A percentile compares a stretch with the other conserved stretches of the same genome.
These are phyloP conservation scores for Xiphophorus birchmanni DNA, from an alignment of 2,797 vertebrate genomes.

Conservation along the genomic window DNA sequence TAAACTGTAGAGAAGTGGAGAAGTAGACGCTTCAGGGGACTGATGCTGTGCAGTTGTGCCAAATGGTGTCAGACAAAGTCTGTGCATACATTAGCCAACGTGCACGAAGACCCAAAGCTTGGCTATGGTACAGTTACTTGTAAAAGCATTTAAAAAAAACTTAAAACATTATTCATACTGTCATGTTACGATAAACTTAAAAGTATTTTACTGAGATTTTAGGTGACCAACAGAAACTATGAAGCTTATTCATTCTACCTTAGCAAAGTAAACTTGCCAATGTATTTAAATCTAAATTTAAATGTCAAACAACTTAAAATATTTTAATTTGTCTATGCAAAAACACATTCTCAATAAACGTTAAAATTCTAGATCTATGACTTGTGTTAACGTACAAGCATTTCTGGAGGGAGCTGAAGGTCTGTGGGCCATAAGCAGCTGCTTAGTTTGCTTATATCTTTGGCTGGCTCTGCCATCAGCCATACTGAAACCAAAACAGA, in stretches of 20 bases:
- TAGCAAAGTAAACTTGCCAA: too few relatives aligned
- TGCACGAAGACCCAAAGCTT: slow-evolving; percentile 57
- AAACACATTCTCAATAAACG: too few relatives aligned
- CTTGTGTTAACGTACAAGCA: too few relatives aligned
- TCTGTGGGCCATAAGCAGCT: too few relatives aligned
- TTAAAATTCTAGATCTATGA: too few relatives aligned
- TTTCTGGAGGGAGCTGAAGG: too few relatives aligned
- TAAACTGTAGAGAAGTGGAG: slow-evolving; percentile 43
- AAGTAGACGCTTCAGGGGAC: slow-evolving; percentile 33
- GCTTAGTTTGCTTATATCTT: too few relatives aligned
- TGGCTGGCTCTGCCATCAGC: background rate
- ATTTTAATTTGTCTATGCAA: too few relatives aligned
- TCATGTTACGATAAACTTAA: background rate
- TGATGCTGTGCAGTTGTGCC: slow-evolving; percentile 52
- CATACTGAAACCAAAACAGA: background rate
- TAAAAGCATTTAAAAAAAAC: background rate
- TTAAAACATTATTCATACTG: background rate
- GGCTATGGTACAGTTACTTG: slow-evolving; percentile 44
- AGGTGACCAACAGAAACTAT: background rate
- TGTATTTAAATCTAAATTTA: too few relatives aligned
- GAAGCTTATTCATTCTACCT: too few relatives aligned
- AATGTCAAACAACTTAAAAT: too few relatives aligned
- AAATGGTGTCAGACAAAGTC: slow-evolving; percentile 57
- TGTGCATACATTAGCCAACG: slow-evolving; percentile 50
- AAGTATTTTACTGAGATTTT: background rate